A percentile compares a stretch with the other conserved stretches of the same genome.
phyloP scores from a whole-genome alignment of 2,797 vertebrate species.

The Pseudotriccus pelzelni region DNA sequence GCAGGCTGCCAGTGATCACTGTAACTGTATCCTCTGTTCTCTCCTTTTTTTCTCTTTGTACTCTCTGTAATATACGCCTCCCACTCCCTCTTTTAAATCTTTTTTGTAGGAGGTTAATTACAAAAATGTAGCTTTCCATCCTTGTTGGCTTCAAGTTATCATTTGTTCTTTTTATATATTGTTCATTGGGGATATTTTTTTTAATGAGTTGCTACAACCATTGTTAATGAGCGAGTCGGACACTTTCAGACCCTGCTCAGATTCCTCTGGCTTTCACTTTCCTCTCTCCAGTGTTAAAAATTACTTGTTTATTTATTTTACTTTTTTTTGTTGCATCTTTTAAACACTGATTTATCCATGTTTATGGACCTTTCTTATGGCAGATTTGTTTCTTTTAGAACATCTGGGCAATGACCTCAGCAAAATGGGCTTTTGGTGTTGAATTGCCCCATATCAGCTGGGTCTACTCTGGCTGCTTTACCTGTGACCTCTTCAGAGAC shows the following conservation, averaged over 20 bases:
- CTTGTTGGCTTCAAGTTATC: not conserved
- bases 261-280: not conserved
- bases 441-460: not conserved
- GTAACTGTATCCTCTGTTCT: not conserved
- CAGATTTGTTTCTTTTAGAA: not conserved
- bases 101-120: conserved; percentile 57
- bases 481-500: not conserved
- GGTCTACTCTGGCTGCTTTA: not conserved
- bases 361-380: not conserved
- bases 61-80: not conserved
- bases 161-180: not conserved
- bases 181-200: conserved; percentile 3
- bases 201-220: not conserved
- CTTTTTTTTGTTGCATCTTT: not conserved
- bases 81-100: conserved; percentile 41
- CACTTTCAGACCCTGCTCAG: not conserved
- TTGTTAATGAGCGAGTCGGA: not conserved
- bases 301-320: not conserved
- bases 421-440: not conserved
- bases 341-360: not conserved
- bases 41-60: not conserved
- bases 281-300: not conserved
- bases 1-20: not conserved
- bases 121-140: conserved; percentile 32
- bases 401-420: not conserved